Conservation (phyloP, 2,888 invertebrate genomes). For the Pyrrhia umbra region DNA sequence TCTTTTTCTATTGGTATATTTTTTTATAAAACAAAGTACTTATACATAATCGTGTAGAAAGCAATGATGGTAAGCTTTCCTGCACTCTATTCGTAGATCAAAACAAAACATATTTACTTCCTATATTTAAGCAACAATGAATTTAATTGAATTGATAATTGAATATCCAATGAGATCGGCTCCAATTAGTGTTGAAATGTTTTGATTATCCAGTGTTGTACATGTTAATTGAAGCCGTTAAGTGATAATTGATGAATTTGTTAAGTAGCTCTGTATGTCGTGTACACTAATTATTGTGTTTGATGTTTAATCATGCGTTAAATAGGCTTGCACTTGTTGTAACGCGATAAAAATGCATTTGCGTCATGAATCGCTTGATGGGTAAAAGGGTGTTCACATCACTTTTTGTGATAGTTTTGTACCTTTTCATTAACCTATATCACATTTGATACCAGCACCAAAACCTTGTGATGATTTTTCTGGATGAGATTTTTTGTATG, state of each 20-base stretch:
- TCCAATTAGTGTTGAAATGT: conserved; percentile 15
- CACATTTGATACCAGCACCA: too few species aligned
- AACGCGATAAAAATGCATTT: neutral
- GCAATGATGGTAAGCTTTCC: too few species aligned
- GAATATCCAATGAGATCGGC: neutral
- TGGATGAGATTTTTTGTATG: too few species aligned
- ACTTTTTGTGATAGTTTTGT: neutral
- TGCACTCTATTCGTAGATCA: too few species aligned
- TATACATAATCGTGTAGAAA: too few species aligned
- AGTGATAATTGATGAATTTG: conserved; percentile 32
- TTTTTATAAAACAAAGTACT: too few species aligned
- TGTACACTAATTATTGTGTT: conserved; percentile 16
- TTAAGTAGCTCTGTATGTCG: conserved; percentile 25
- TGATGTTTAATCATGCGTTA: conserved; percentile 33
- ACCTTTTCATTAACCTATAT: too few species aligned
- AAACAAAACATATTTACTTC: too few species aligned
- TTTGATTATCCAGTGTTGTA: conserved; percentile 32
- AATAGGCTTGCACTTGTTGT: conserved; percentile 21
- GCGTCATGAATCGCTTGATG: conserved; percentile 1
- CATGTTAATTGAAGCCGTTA: conserved; percentile 28
- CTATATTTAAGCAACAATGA: neutral
- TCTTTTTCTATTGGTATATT: too few species aligned
- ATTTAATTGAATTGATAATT: conserved; percentile 9
- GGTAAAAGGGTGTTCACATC: neutral
- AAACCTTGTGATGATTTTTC: too few species aligned